Conservation (phyloP, 2,113 vertebrate genomes). For the Oxyruncus cristatus region DNA sequence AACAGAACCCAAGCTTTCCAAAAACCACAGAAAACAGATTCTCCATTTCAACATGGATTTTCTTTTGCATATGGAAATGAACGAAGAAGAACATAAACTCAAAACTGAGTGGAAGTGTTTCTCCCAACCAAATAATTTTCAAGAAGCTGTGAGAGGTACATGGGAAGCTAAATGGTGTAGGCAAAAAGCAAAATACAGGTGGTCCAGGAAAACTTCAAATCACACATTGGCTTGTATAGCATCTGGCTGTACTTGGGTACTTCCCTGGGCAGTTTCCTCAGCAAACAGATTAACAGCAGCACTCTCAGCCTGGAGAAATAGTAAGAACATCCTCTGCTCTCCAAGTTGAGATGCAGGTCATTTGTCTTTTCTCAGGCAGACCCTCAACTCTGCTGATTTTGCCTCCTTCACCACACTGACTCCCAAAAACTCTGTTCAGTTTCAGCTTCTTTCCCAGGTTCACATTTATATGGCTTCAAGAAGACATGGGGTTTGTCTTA, state of each 20-base stretch:
- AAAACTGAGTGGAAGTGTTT: not conserved
- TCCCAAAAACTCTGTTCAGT: not conserved
- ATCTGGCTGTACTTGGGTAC: not conserved
- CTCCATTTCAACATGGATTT: slow-evolving; percentile 27
- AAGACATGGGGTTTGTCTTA: not conserved
- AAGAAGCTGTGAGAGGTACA: not conserved
- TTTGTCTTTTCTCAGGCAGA: not conserved
- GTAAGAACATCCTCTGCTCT: not conserved
- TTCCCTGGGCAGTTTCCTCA: not conserved
- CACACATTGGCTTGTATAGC: not conserved
- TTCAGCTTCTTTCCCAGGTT: not conserved
- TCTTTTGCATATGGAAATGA: slow-evolving; percentile 23
- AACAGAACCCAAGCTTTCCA: not conserved
- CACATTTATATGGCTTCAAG: not conserved
- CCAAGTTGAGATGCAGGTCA: not conserved
- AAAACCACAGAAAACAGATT: slow-evolving; percentile 17
- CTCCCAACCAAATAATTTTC: not conserved
- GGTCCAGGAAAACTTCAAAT: not conserved
- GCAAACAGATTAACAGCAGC: not conserved
- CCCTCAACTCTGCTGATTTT: not conserved
- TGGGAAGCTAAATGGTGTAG: not conserved
- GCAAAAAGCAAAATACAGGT: slow-evolving; percentile 11
- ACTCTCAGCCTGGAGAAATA: not conserved
- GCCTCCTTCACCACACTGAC: not conserved
- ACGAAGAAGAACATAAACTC: not conserved